Evolutionary conservation across 2,888 invertebrate genomes (phyloP).

Genomic region (Tachina lurida): DNA sequence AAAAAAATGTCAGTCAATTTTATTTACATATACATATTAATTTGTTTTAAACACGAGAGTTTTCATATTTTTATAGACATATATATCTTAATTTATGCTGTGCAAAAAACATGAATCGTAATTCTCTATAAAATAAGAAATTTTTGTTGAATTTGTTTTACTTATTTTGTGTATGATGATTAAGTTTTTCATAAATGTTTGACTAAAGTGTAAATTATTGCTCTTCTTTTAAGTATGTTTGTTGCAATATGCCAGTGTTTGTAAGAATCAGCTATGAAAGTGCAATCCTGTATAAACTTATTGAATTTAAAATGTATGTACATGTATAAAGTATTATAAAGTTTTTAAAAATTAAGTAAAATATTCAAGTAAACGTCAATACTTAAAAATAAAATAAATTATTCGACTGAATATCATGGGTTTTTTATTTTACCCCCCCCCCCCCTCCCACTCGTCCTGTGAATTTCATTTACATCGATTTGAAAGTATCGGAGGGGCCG

Average conservation of each 20-base stretch:
- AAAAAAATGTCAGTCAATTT: conserved; percentile 37
- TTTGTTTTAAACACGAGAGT: conserved; percentile 2
- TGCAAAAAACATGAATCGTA: conserved; percentile 40
- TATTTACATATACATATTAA: conserved; percentile 26
- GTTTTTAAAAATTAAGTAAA: conserved; percentile 6
- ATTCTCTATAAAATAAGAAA: conserved; percentile 64
- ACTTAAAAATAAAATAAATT: conserved; percentile 17
- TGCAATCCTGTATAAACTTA: neutral
- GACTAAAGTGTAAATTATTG: neutral
- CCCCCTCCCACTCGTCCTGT: too few relatives aligned
- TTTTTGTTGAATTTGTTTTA: conserved; percentile 33
- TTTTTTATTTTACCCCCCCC: neutral
- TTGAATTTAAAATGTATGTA: neutral
- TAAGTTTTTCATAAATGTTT: conserved; percentile 39
- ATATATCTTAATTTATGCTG: neutral
- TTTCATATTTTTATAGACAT: neutral
- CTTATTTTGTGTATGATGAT: conserved; percentile 61
- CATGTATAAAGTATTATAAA: conserved; percentile 4
- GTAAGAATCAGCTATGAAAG: neutral
- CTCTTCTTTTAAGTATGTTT: neutral
- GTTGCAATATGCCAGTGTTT: neutral
- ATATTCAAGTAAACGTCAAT: neutral
- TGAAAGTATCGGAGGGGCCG: too few relatives aligned
- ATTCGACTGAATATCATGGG: conserved; percentile 8
- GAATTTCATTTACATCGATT: too few relatives aligned